phyloP scores from a whole-genome alignment of 2,888 invertebrate species.

The Chrysolina americana region DNA sequence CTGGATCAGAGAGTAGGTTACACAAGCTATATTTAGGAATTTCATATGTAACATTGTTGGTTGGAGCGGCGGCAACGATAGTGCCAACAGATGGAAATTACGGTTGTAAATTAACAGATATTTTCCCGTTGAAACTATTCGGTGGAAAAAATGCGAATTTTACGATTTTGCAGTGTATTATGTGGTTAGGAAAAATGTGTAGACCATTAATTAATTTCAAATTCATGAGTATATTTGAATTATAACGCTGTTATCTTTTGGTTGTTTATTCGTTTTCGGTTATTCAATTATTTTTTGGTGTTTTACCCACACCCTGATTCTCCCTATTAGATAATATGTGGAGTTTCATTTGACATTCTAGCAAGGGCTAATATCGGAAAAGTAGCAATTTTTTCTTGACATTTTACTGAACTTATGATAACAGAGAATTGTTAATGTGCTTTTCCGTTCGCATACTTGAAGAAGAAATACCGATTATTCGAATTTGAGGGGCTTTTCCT shows the following conservation, averaged over 20 bases:
- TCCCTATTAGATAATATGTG: too few species aligned
- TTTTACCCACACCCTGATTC: not conserved
- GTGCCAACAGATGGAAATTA: conserved; percentile 47
- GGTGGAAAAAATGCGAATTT: conserved; percentile 31
- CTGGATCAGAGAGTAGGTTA: conserved; percentile 14
- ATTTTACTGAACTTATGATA: too few species aligned
- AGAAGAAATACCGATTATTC: too few species aligned
- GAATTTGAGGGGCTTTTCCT: too few species aligned
- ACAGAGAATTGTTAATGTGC: too few species aligned
- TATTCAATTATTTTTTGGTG: not conserved
- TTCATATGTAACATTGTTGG: conserved; percentile 47
- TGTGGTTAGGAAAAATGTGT: conserved; percentile 12
- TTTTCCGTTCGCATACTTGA: too few species aligned
- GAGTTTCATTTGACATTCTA: too few species aligned
- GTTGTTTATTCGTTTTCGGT: not conserved
- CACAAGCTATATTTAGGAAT: conserved; percentile 54
- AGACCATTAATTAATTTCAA: not conserved
- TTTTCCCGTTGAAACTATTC: conserved; percentile 42
- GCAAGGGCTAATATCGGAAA: too few species aligned
- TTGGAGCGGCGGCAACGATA: conserved; percentile 38
- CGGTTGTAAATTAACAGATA: conserved; percentile 44
- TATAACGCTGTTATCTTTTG: not conserved
- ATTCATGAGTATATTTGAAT: conserved; percentile 1
- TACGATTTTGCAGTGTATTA: conserved; percentile 1
- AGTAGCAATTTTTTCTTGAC: too few species aligned